A percentile compares a stretch with the other conserved stretches of the same genome.
These are phyloP conservation scores for Alethe diademata DNA, from an alignment of 2,113 vertebrate species.

Conservation along the genomic window DNA sequence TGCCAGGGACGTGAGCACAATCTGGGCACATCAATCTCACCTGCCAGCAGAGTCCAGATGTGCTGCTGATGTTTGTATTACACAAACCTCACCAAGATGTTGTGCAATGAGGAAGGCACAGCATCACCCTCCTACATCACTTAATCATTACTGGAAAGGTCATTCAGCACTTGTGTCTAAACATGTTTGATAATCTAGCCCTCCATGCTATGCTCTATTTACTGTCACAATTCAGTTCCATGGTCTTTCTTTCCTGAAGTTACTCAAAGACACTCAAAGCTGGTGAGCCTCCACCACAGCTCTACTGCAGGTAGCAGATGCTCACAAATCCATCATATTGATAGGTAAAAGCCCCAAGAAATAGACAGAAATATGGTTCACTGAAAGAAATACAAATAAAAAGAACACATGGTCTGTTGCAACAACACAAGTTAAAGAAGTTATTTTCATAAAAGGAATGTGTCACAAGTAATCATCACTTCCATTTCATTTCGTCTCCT, in stretches of 20 bases:
- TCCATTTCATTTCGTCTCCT: not conserved
- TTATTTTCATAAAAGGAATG: not conserved
- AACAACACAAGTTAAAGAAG: not conserved
- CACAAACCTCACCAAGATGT: not conserved
- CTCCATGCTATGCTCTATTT: not conserved
- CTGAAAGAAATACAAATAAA: not conserved
- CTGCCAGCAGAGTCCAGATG: fast-evolving
- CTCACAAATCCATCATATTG: not conserved
- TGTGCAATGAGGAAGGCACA: not conserved
- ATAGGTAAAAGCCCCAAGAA: not conserved
- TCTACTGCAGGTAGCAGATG: not conserved
- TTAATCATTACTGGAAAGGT: not conserved
- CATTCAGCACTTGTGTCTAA: not conserved
- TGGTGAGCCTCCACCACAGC: not conserved
- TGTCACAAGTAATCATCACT: constrained; percentile 28
- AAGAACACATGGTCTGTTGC: not conserved
- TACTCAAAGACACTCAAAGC: not conserved
- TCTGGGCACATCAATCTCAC: not conserved
- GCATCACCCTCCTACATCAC: not conserved
- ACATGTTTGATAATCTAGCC: not conserved
- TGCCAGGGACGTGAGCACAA: not conserved
- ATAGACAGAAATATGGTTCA: not conserved
- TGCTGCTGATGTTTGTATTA: not conserved
- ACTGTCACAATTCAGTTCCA: not conserved
- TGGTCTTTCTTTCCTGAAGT: not conserved